Conservation (phyloP, 2,888 invertebrate genomes). For the Malthinus flaveolus region DNA sequence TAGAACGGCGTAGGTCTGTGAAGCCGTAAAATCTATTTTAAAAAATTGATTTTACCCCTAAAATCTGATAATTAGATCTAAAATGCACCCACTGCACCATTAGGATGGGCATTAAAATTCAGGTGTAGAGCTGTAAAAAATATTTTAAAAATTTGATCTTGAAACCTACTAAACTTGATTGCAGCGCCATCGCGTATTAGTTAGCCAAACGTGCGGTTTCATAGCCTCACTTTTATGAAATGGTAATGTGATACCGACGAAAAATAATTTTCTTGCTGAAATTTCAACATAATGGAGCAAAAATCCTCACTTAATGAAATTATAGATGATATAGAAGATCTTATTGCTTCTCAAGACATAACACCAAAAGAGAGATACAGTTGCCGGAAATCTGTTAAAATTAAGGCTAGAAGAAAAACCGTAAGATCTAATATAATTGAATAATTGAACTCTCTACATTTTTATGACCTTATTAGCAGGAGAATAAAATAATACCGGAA, state of each 20-base stretch:
- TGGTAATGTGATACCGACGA: not conserved
- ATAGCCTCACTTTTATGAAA: too few relatives aligned
- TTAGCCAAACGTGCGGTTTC: too few relatives aligned
- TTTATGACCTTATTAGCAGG: constrained; percentile 2
- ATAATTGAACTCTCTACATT: constrained; percentile 36
- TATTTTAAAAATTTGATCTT: too few relatives aligned
- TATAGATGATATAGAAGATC: constrained; percentile 83
- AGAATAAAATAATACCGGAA: constrained; percentile 27
- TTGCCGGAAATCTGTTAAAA: constrained; percentile 69
- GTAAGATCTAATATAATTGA: constrained; percentile 17
- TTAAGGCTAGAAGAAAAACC: constrained; percentile 61
- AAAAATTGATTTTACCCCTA: too few relatives aligned
- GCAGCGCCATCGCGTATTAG: too few relatives aligned
- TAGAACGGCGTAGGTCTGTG: too few relatives aligned
- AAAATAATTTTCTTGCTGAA: not conserved
- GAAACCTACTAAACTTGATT: too few relatives aligned
- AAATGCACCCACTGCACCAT: too few relatives aligned
- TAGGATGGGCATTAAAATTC: too few relatives aligned
- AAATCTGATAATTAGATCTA: too few relatives aligned
- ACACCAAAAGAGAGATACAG: constrained; percentile 78
- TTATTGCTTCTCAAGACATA: constrained; percentile 78
- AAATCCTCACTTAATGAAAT: constrained; percentile 62
- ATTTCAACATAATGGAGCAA: constrained; percentile 3
- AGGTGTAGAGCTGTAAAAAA: too few relatives aligned
- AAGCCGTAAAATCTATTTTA: too few relatives aligned